phyloP scores from a whole-genome alignment of 1,140 invertebrate genomes.

The Limonius californicus region DNA sequence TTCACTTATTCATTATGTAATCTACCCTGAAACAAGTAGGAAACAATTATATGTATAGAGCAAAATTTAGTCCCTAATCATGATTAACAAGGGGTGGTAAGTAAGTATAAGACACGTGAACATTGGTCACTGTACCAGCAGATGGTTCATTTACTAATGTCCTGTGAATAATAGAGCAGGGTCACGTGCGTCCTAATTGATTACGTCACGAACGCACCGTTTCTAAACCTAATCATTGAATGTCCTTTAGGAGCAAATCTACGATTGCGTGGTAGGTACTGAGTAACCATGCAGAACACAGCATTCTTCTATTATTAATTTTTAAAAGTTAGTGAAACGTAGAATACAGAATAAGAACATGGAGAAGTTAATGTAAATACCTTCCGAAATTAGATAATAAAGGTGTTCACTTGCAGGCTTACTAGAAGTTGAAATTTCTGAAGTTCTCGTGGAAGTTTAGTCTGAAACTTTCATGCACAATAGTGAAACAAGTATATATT shows the following conservation, averaged over 20 bases:
- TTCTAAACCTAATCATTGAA: slow-evolving; percentile 4
- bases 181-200: slow-evolving; percentile 5
- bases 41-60: background rate
- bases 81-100: background rate
- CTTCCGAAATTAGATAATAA: background rate
- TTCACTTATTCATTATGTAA: too few relatives aligned
- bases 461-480: too few relatives aligned
- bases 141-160: slow-evolving; percentile 14
- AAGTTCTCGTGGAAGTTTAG: too few relatives aligned
- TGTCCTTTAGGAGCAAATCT: background rate
- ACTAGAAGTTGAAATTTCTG: too few relatives aligned
- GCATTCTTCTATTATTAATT: too few relatives aligned
- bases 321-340: too few relatives aligned
- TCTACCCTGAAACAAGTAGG: too few relatives aligned
- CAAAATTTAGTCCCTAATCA: background rate
- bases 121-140: slow-evolving; percentile 3
- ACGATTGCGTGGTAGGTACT: too few relatives aligned
- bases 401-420: background rate
- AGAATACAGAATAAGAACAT: background rate
- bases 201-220: slow-evolving; percentile 11
- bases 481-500: too few relatives aligned
- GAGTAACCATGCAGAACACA: too few relatives aligned
- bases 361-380: background rate
- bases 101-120: background rate
- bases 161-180: slow-evolving; percentile 13